Evolutionary conservation across 2,113 vertebrate genomes (phyloP).

Genomic region (Natator depressus): DNA sequence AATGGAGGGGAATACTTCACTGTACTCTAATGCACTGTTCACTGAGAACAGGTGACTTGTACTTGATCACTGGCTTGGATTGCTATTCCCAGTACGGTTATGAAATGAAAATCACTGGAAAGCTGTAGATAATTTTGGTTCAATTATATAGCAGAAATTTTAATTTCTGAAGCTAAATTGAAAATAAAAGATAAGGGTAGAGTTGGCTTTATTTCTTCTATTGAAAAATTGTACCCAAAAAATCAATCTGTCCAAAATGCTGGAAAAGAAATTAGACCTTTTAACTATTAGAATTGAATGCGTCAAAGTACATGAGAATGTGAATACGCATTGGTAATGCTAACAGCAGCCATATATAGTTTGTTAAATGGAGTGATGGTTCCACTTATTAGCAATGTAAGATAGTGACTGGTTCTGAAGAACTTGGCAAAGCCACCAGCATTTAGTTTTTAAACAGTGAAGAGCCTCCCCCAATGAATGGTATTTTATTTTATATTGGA

Average conservation of each 20-base stretch:
- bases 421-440: background rate
- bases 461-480: background rate
- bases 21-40: slow-evolving; percentile 9
- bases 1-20: background rate
- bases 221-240: background rate
- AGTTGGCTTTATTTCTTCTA: slow-evolving; percentile 23
- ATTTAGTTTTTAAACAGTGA: background rate
- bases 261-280: slow-evolving; percentile 26
- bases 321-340: background rate
- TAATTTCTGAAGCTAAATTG: slow-evolving; percentile 59
- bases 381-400: background rate
- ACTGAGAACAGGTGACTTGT: slow-evolving; percentile 4
- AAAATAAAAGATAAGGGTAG: slow-evolving; percentile 52
- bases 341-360: background rate
- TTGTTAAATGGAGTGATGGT: background rate
- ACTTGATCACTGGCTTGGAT: slow-evolving; percentile 38
- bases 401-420: background rate
- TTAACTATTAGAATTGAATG: slow-evolving; percentile 31
- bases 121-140: slow-evolving; percentile 48
- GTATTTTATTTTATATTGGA: background rate
- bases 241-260: background rate
- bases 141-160: slow-evolving; percentile 49
- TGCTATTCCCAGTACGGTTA: background rate
- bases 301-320: background rate
- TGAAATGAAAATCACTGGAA: slow-evolving; percentile 33